Conservation (phyloP, 2,797 vertebrate genomes). For the Discoglossus pictus region DNA sequence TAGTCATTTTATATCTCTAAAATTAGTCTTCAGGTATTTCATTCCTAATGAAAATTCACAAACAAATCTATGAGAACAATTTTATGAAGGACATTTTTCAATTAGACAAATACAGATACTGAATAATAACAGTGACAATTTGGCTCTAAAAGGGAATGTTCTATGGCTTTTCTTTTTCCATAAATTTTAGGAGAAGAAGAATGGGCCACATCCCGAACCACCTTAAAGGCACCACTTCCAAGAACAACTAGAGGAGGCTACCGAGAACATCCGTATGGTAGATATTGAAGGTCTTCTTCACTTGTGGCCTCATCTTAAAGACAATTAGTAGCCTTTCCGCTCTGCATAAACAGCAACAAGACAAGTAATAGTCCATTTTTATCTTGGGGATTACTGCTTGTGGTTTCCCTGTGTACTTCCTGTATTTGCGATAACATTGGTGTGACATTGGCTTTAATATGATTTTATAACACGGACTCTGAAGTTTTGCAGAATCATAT, state of each 20-base stretch:
- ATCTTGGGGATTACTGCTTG: conserved; percentile 73
- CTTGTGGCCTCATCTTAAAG: conserved; percentile 82
- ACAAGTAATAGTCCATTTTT: conserved; percentile 85
- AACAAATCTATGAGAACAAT: background rate
- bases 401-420: conserved; percentile 70
- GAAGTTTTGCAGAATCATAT: conserved; percentile 65
- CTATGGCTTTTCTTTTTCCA: conserved; percentile 53
- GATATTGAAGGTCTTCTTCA: conserved; percentile 97
- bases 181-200: conserved; percentile 86
- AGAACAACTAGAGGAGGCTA: conserved; percentile 92
- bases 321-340: conserved; percentile 78
- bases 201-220: conserved; percentile 84
- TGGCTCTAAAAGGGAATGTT: background rate
- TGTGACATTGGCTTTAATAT: conserved; percentile 68
- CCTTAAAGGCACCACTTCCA: conserved; percentile 88
- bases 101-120: background rate
- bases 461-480: conserved; percentile 75
- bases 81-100: background rate
- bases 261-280: conserved; percentile 99
- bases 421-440: conserved; percentile 72
- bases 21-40: no score
- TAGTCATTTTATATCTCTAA: no score
- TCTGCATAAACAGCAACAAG: conserved; percentile 79
- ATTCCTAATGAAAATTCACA: background rate
- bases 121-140: background rate